Conservation (phyloP, 2,888 invertebrate species). For the Timema cristinae region DNA sequence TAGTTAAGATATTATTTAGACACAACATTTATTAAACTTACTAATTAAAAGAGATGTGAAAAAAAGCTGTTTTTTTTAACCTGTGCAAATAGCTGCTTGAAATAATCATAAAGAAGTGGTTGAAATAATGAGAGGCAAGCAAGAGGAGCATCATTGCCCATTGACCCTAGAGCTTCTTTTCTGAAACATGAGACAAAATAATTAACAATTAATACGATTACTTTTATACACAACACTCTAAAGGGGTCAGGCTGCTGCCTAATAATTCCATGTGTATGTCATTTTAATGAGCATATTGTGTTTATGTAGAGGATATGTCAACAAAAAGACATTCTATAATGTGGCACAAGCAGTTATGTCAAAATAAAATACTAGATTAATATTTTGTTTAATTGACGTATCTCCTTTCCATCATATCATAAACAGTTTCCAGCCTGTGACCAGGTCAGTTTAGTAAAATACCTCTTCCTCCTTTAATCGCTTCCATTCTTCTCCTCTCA, state of each 20-base stretch:
- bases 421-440: too few species aligned
- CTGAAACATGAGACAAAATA: conserved; percentile 49
- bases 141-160: conserved; percentile 98
- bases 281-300: too few species aligned
- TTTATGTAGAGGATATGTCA: too few species aligned
- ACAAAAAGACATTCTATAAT: too few species aligned
- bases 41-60: background rate
- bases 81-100: conserved; percentile 98
- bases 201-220: conserved; percentile 6
- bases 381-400: too few species aligned
- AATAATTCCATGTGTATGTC: too few species aligned
- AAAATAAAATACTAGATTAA: too few species aligned
- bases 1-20: background rate
- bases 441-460: too few species aligned
- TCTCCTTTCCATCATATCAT: too few species aligned
- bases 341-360: too few species aligned
- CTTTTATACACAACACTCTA: conserved; percentile 10
- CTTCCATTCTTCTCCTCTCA: too few species aligned
- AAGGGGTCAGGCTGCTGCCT: background rate
- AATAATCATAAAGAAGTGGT: conserved; percentile 94
- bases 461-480: too few species aligned
- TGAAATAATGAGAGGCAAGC: conserved; percentile 95
- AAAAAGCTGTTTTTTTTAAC: conserved; percentile 42
- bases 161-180: conserved; percentile 97
- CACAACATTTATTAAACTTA: background rate